These are phyloP conservation scores for Trididemnum clinides DNA, from an alignment of 23 tunicate genomes.

Conservation along the genomic window DNA sequence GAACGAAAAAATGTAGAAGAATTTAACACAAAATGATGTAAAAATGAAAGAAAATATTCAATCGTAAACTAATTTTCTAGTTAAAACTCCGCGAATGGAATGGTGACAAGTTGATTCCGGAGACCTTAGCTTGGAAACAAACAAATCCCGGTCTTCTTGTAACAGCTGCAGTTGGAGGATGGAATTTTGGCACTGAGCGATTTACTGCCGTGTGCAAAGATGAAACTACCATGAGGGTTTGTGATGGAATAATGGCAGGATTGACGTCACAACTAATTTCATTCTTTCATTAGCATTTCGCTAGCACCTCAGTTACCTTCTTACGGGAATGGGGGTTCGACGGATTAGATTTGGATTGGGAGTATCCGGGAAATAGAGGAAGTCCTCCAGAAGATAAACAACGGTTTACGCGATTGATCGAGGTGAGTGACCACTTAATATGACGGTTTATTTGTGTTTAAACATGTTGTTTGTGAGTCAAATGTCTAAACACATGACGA, in stretches of 20 bases:
- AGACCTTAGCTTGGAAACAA: slow-evolving; percentile 56
- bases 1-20: too few relatives aligned
- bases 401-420: slow-evolving; percentile 50
- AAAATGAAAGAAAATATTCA: too few relatives aligned
- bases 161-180: slow-evolving; percentile 96
- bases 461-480: not conserved
- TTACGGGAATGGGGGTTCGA: slow-evolving; percentile 79
- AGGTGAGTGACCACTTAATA: not conserved
- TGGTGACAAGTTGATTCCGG: slow-evolving; percentile 60
- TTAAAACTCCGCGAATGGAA: slow-evolving; percentile 95
- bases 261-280: not conserved
- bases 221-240: slow-evolving; percentile 68
- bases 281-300: slow-evolving; percentile 46
- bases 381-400: slow-evolving; percentile 91
- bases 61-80: not conserved
- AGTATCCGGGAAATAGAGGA: slow-evolving; percentile 91
- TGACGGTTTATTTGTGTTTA: not conserved
- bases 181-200: slow-evolving; percentile 95
- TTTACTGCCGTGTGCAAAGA: slow-evolving; percentile 71
- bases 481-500: too few relatives aligned
- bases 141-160: slow-evolving; percentile 60
- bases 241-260: not conserved
- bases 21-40: too few relatives aligned
- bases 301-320: slow-evolving; percentile 64
- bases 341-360: slow-evolving; percentile 99